Conservation (phyloP, 2,113 vertebrate genomes). For the Channa maculata region DNA sequence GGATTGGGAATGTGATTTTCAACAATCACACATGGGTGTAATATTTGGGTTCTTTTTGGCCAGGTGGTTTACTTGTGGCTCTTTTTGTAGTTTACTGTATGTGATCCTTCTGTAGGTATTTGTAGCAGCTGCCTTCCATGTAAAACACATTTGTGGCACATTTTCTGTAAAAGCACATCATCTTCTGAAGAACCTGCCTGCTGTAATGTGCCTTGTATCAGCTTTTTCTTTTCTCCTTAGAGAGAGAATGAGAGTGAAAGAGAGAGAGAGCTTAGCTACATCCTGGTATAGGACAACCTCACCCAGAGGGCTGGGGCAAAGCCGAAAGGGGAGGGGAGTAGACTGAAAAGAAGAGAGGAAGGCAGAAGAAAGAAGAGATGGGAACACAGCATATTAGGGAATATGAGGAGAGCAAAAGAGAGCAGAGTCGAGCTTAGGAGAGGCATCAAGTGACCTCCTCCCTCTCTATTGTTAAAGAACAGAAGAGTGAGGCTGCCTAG, state of each 20-base stretch:
- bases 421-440: conserved; percentile 64
- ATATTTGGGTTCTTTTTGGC: background rate
- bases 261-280: conserved; percentile 52
- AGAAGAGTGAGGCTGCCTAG: conserved; percentile 72
- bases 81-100: background rate
- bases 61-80: background rate
- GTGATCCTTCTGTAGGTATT: background rate
- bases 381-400: conserved; percentile 61
- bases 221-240: conserved; percentile 49
- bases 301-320: conserved; percentile 64
- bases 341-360: conserved; percentile 22
- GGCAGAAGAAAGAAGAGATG: conserved; percentile 57
- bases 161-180: conserved; percentile 5
- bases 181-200: conserved; percentile 32
- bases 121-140: conserved; percentile 20
- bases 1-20: background rate
- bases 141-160: background rate
- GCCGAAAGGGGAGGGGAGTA: conserved; percentile 3
- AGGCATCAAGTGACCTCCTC: conserved; percentile 79
- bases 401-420: conserved; percentile 66
- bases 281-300: conserved; percentile 65
- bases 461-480: conserved; percentile 74
- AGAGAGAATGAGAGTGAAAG: conserved; percentile 19
- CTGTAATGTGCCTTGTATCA: conserved; percentile 37
- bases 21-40: background rate